phyloP scores from a whole-genome alignment of 2,888 invertebrate species.

The Cremastinae sp. region DNA sequence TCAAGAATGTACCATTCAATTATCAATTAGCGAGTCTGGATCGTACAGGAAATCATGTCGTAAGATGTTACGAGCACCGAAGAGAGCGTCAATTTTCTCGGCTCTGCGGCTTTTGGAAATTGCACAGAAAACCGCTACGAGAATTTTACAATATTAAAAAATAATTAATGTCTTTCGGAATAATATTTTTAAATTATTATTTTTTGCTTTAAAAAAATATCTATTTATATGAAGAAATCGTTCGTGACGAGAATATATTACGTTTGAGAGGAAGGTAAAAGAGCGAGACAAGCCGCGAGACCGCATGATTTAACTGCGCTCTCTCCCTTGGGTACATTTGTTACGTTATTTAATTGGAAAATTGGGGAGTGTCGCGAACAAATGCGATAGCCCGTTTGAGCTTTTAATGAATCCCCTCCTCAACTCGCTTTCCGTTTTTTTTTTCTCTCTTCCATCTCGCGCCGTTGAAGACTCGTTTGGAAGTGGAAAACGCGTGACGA shows the following conservation, averaged over 20 bases:
- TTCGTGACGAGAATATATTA: too few species aligned
- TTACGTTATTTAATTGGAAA: constrained; percentile 75
- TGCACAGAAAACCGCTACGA: background rate
- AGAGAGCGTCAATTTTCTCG: background rate
- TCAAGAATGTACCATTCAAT: constrained; percentile 38
- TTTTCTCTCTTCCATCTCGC: background rate
- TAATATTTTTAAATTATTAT: too few species aligned
- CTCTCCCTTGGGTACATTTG: constrained; percentile 65
- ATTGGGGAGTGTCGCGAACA: constrained; percentile 70
- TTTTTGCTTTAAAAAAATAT: background rate
- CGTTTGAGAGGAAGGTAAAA: too few species aligned
- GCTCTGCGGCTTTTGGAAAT: background rate
- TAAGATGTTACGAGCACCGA: constrained; percentile 22
- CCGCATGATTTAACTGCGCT: constrained; percentile 62
- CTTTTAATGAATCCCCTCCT: constrained; percentile 75
- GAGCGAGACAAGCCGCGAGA: constrained; percentile 47
- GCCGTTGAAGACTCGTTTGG: constrained; percentile 10
- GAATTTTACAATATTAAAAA: background rate
- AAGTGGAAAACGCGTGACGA: constrained; percentile 69
- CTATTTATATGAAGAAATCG: background rate
- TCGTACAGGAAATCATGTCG: constrained; percentile 23
- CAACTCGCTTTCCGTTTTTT: constrained; percentile 2
- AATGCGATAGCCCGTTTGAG: constrained; percentile 69
- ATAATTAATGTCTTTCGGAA: too few species aligned
- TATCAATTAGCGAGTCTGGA: constrained; percentile 46